Percentiles rank a stretch among this genome's conserved stretches.
Evolutionary conservation across 2,888 invertebrate species (phyloP).

Genomic region (Lamproptera curius): DNA sequence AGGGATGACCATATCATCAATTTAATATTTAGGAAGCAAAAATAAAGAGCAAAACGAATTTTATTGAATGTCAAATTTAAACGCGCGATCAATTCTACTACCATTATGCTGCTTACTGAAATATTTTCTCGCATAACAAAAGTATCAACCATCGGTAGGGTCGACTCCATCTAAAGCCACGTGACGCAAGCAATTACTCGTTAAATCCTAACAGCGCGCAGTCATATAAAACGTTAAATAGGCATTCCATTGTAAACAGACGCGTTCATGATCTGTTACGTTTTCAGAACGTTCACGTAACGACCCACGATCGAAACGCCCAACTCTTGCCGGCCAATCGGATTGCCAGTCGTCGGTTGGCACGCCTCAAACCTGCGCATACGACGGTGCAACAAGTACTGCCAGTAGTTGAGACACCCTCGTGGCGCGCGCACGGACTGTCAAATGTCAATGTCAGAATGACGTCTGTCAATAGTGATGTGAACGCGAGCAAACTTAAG

Average conservation of each 20-base stretch:
- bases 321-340: conserved; percentile 48
- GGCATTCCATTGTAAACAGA: conserved; percentile 72
- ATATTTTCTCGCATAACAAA: no score
- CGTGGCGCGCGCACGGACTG: conserved; percentile 36
- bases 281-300: conserved; percentile 47
- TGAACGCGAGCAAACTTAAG: conserved; percentile 72
- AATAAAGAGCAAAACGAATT: no score
- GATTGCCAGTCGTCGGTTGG: conserved; percentile 34
- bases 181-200: conserved; percentile 54
- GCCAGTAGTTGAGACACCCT: conserved; percentile 63
- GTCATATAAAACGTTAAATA: conserved; percentile 73
- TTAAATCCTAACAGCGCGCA: conserved; percentile 61
- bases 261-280: conserved; percentile 65
- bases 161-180: conserved; percentile 31
- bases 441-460: conserved; percentile 38
- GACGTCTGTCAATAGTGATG: conserved; percentile 62
- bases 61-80: no score
- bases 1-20: no score
- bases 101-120: no score
- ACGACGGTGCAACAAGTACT: conserved; percentile 45
- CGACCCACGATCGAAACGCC: conserved; percentile 48
- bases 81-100: no score
- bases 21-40: no score
- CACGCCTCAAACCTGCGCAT: conserved; percentile 63
- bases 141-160: no score